A percentile compares a stretch with the other conserved stretches of the same genome.
Conservation (phyloP, 2,888 invertebrate species). For the Heteromyza rotundicornis region DNA sequence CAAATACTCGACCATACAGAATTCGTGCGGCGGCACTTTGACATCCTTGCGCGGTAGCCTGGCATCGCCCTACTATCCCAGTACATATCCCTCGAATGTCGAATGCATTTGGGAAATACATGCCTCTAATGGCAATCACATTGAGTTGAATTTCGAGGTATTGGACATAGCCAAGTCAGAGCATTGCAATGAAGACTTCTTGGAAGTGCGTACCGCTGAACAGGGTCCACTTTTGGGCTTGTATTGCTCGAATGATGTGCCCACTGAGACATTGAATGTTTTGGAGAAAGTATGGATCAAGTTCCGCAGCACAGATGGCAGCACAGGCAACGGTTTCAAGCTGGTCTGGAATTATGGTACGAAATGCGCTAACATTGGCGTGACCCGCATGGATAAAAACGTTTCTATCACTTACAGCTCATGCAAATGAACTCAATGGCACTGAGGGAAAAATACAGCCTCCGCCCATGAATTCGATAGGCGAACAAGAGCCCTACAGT, state of each 20-base stretch:
- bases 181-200: slow-evolving; percentile 81
- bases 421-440: slow-evolving; percentile 47
- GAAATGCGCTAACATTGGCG: not conserved
- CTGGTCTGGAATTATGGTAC: slow-evolving; percentile 73
- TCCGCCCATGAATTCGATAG: slow-evolving; percentile 43
- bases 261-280: slow-evolving; percentile 68
- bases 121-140: slow-evolving; percentile 72
- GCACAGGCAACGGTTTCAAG: slow-evolving; percentile 73
- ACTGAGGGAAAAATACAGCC: slow-evolving; percentile 49
- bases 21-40: slow-evolving; percentile 76
- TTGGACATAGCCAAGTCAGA: slow-evolving; percentile 75
- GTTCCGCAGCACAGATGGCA: slow-evolving; percentile 72
- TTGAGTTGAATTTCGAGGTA: slow-evolving; percentile 70
- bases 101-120: slow-evolving; percentile 80
- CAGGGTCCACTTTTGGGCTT: slow-evolving; percentile 72
- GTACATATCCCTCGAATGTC: slow-evolving; percentile 70
- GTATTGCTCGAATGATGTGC: slow-evolving; percentile 72
- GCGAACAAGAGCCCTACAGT: slow-evolving; percentile 42
- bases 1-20: slow-evolving; percentile 63
- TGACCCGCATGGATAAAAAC: not conserved
- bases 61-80: slow-evolving; percentile 75
- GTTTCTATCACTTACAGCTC: slow-evolving; percentile 37
- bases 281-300: slow-evolving; percentile 74
- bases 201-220: slow-evolving; percentile 79
- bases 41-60: slow-evolving; percentile 70